A percentile compares a stretch with the other conserved stretches of the same genome.
Conservation (phyloP, 2,888 invertebrate genomes). For the Macaria notata region DNA sequence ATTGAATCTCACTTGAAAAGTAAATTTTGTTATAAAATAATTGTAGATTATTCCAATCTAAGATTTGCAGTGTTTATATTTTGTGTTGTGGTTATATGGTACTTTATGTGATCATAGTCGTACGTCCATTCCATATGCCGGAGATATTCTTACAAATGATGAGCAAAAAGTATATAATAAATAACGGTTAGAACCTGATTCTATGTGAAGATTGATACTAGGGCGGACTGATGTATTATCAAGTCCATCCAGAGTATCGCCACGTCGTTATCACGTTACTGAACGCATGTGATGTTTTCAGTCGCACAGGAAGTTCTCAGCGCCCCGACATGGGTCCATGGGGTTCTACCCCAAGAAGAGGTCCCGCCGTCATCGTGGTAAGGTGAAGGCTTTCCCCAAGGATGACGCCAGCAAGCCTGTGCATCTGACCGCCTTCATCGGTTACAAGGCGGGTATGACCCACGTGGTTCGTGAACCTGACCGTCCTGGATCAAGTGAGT, state of each 20-base stretch:
- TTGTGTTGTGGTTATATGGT: too few species aligned
- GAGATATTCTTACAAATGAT: constrained; percentile 72
- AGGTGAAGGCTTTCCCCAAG: constrained; percentile 99
- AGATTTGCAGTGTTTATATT: too few species aligned
- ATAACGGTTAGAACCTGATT: constrained; percentile 87
- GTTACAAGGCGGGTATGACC: constrained; percentile 99
- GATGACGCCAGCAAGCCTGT: constrained; percentile 98
- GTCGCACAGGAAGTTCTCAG: constrained; percentile 99
- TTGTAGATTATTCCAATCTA: too few species aligned
- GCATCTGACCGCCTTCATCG: constrained; percentile 98
- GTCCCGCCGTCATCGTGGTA: constrained; percentile 97
- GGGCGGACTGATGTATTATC: constrained; percentile 86
- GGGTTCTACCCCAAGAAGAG: constrained; percentile 99
- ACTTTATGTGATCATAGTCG: too few species aligned
- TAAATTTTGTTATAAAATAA: too few species aligned
- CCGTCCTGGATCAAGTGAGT: constrained; percentile 99
- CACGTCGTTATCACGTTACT: background rate
- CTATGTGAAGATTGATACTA: constrained; percentile 86
- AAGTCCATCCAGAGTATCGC: background rate
- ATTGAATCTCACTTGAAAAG: too few species aligned
- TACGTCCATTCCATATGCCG: too few species aligned
- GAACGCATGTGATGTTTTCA: constrained; percentile 67
- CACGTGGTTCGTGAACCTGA: constrained; percentile 99
- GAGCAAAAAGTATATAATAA: constrained; percentile 81
- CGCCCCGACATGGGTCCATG: constrained; percentile 99